Conservation (phyloP, 2,113 vertebrate genomes). For the Benitochromis conjunctus region DNA sequence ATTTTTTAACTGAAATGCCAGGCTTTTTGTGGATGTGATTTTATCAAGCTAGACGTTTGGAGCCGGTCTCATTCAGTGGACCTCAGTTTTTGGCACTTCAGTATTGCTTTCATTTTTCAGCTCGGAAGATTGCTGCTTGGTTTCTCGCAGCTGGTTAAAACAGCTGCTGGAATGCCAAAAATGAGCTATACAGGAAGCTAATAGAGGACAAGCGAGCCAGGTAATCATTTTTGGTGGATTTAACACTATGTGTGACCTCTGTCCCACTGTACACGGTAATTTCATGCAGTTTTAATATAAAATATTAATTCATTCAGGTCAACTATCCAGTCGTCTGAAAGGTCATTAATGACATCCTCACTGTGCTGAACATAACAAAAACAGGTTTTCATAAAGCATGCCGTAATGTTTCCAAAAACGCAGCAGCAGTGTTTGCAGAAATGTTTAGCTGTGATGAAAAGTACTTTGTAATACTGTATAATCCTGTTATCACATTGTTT, state of each 20-base stretch:
- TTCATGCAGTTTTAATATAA: not conserved
- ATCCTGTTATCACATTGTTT: not conserved
- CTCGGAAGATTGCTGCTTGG: not conserved
- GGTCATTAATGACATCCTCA: not conserved
- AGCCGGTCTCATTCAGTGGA: not conserved
- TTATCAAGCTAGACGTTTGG: not conserved
- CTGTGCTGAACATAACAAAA: not conserved
- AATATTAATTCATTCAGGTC: not conserved
- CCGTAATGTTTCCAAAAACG: not conserved
- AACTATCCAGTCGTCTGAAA: not conserved
- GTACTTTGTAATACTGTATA: not conserved
- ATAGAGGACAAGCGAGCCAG: not conserved
- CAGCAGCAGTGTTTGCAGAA: not conserved
- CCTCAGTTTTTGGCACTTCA: not conserved
- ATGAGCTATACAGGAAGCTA: not conserved
- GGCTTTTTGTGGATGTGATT: not conserved
- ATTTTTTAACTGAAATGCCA: not conserved
- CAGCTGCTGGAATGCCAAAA: not conserved
- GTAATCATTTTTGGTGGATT: not conserved
- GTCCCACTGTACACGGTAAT: not conserved
- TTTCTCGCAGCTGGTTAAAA: not conserved
- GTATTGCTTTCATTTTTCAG: not conserved
- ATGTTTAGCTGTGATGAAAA: not conserved
- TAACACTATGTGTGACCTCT: not conserved
- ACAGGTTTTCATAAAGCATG: not conserved